These are phyloP conservation scores for Alectura lathami DNA, from an alignment of 2,113 vertebrate genomes.

Conservation along the genomic window DNA sequence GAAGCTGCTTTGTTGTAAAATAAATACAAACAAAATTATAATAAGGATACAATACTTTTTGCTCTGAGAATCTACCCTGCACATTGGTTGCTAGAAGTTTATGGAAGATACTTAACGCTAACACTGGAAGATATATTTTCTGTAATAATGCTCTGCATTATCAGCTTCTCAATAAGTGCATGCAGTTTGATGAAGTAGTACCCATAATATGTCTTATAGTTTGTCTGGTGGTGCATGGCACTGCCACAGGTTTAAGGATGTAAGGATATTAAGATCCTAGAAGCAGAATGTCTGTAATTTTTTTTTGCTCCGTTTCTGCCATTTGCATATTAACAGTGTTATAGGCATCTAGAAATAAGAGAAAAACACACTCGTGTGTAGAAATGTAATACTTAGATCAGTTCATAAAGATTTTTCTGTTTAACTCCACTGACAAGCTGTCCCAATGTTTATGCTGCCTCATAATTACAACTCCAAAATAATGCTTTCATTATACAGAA, in stretches of 20 bases:
- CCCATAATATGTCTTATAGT: neutral
- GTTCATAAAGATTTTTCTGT: neutral
- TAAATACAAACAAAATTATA: neutral
- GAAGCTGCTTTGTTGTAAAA: neutral
- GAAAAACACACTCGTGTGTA: neutral
- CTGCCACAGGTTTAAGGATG: neutral
- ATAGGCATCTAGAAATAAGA: neutral
- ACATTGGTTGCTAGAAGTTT: neutral
- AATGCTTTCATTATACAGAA: neutral
- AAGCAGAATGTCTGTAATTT: neutral
- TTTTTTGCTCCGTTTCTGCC: neutral
- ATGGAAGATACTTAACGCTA: neutral
- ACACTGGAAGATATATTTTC: neutral
- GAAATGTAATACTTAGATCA: neutral
- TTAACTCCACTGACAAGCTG: neutral
- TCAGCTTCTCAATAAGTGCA: neutral
- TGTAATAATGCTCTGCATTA: neutral
- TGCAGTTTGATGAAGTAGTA: neutral
- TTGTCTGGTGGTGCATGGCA: neutral
- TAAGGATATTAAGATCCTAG: neutral
- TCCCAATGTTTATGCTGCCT: neutral
- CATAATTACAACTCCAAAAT: neutral
- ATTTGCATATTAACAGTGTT: neutral
- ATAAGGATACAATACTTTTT: neutral
- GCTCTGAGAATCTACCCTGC: neutral